Conservation (phyloP, 2,113 vertebrate species). For the Dipodomys ordii region DNA sequence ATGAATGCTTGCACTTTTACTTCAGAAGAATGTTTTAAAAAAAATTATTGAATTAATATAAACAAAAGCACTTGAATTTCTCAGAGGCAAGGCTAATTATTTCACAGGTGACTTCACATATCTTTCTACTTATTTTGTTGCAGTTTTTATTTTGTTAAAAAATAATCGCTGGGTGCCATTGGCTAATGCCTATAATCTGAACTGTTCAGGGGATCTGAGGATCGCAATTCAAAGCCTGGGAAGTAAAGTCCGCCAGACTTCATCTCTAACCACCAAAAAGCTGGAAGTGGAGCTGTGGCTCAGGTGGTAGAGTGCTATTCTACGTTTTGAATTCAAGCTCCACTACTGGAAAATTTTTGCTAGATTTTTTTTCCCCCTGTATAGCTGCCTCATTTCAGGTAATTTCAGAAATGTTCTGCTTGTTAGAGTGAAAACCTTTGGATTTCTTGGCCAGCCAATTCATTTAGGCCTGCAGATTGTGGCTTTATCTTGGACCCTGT, state of each 20-base stretch:
- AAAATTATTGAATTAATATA: slow-evolving; percentile 34
- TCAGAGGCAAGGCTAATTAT: slow-evolving; percentile 16
- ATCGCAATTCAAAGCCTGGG: too few relatives aligned
- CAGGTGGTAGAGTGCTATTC: too few relatives aligned
- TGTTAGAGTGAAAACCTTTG: slow-evolving; percentile 42
- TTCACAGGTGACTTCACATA: not conserved
- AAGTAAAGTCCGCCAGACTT: too few relatives aligned
- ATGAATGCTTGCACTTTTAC: slow-evolving; percentile 16
- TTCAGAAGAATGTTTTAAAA: slow-evolving; percentile 37
- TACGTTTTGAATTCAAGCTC: too few relatives aligned
- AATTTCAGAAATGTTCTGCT: slow-evolving; percentile 38
- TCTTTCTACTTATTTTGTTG: slow-evolving; percentile 33
- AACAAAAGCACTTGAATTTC: slow-evolving; percentile 40
- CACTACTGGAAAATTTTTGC: slow-evolving; percentile 2
- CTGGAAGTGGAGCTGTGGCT: too few relatives aligned
- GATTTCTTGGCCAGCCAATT: slow-evolving; percentile 18
- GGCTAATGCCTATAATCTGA: too few relatives aligned
- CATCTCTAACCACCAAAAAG: too few relatives aligned
- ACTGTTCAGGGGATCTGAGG: too few relatives aligned
- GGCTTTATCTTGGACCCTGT: slow-evolving; percentile 9
- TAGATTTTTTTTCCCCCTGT: not conserved
- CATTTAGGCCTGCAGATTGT: slow-evolving; percentile 47
- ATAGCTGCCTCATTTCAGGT: not conserved
- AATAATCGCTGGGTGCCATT: too few relatives aligned
- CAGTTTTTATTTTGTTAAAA: not conserved